Evolutionary conservation across 2,888 invertebrate species (phyloP), one percentile per base, ranked within the genome.

Genomic region (Artemia sinica): DNA sequence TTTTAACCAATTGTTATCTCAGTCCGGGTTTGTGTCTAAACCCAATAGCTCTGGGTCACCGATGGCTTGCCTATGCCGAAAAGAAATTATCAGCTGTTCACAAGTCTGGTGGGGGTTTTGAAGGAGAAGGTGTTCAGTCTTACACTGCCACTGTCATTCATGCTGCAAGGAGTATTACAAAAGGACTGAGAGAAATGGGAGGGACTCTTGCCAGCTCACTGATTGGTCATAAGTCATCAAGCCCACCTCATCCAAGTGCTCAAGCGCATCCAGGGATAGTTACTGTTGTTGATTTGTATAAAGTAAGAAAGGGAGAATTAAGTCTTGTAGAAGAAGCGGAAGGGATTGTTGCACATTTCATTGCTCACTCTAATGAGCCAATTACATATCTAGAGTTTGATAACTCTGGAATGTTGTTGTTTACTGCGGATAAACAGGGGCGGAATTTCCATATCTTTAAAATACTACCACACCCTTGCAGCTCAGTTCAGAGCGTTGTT

Each of bases 361-460:
- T 87, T 74, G 88, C 94, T 72, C 88, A 94, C 78, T 70, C 78
- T n/a, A 91, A 91, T 74, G 79, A 80, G 70, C 89, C 94, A 4
- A 85, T 95, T 69, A 89, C 92, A 65, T 88, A 89, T 50, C 82
- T 96, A 81, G 84, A 87, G 75, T 95, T 95, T 78, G 94, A 96
- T 79, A 85, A 87, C 66, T 91, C 90, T 69, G 96, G 95, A 66
- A 85, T 89, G 80, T 78, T 96, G 71, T 81, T 96, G 65, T 82
- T 95, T 73, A 94, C 94, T 0, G 92, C 93, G 0, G 95, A 95
- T 78, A 86, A 86, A 73, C 84, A 90, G 48, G 96, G 95, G 0
- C 92, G 95, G 76, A 91, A 93, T 77, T 98, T 98, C 81, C 90
- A 98, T 78, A 84, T 98, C 74, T 98, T 96, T 80, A 84, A 91